Evolutionary conservation across 1,140 invertebrate genomes (phyloP).

Genomic region (Conopomorpha cramerella): DNA sequence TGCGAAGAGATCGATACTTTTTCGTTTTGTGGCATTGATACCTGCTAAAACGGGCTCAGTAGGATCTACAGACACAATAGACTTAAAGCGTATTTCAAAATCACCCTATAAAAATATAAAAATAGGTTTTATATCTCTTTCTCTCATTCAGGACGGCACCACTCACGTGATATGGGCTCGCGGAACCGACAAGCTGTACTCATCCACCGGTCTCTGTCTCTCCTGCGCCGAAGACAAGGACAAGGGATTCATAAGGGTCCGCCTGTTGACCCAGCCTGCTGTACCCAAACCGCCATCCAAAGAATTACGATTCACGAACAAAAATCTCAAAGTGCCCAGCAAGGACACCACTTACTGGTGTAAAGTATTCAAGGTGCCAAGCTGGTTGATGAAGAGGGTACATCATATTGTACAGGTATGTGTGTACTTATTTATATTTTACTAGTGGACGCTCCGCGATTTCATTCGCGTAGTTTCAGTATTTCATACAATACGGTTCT

Average conservation of each 20-base stretch:
- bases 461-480: too few relatives aligned
- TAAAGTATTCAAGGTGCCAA: slow-evolving; percentile 76
- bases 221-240: slow-evolving; percentile 51
- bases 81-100: too few relatives aligned
- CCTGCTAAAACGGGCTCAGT: too few relatives aligned
- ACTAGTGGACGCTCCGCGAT: too few relatives aligned
- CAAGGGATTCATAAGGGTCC: slow-evolving; percentile 77
- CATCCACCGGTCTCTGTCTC: slow-evolving; percentile 69
- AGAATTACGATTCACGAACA: slow-evolving; percentile 62
- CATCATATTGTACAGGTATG: slow-evolving; percentile 86
- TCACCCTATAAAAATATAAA: background rate
- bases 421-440: too few relatives aligned
- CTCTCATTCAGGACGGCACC: slow-evolving; percentile 72
- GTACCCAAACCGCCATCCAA: slow-evolving; percentile 59
- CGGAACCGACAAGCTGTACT: slow-evolving; percentile 69
- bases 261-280: slow-evolving; percentile 66
- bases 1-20: too few relatives aligned
- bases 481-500: too few relatives aligned
- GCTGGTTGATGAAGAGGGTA: slow-evolving; percentile 64
- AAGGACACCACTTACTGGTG: slow-evolving; percentile 98
- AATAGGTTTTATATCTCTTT: too few relatives aligned
- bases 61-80: too few relatives aligned
- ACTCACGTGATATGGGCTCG: slow-evolving; percentile 84
- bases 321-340: slow-evolving; percentile 77
- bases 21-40: too few relatives aligned